phyloP scores from a whole-genome alignment of 2,797 vertebrate species.

The Rhyacichthys aspro region DNA sequence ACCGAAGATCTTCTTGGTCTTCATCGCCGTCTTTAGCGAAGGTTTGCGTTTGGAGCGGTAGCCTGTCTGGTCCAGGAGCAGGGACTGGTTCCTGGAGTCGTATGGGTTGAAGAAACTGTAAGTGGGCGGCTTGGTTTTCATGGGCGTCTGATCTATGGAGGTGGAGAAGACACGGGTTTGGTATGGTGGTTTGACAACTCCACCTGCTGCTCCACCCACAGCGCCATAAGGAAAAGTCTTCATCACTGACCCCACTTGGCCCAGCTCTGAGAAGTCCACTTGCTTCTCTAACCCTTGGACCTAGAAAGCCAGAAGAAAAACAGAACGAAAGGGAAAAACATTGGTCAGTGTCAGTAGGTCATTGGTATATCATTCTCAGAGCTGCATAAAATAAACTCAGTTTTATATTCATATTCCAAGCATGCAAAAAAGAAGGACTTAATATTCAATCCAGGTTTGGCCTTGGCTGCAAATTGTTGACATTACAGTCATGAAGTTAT shows the following conservation, averaged over 20 bases:
- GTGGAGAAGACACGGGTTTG: conserved; percentile 80
- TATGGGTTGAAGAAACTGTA: conserved; percentile 82
- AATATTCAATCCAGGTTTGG: background rate
- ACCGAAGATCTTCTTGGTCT: conserved; percentile 95
- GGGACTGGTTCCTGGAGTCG: conserved; percentile 88
- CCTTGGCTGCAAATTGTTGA: background rate
- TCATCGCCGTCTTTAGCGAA: conserved; percentile 85
- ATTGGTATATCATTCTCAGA: too few relatives aligned
- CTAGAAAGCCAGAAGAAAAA: conserved; percentile 69
- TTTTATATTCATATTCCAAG: background rate
- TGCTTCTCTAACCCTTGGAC: conserved; percentile 85
- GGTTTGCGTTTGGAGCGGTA: conserved; percentile 89
- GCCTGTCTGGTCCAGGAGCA: conserved; percentile 79
- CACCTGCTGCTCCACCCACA: conserved; percentile 58
- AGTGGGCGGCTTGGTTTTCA: conserved; percentile 79
- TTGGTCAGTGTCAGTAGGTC: too few relatives aligned
- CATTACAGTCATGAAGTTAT: background rate
- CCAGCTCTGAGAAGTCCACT: conserved; percentile 86
- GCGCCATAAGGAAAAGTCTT: conserved; percentile 81
- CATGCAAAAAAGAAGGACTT: background rate
- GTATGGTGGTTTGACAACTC: conserved; percentile 81
- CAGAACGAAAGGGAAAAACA: background rate
- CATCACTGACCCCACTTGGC: conserved; percentile 77
- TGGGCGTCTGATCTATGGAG: conserved; percentile 72
- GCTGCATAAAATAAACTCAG: background rate